phyloP scores from a whole-genome alignment of 1,140 invertebrate species.

The Sycophaga agraensis region DNA sequence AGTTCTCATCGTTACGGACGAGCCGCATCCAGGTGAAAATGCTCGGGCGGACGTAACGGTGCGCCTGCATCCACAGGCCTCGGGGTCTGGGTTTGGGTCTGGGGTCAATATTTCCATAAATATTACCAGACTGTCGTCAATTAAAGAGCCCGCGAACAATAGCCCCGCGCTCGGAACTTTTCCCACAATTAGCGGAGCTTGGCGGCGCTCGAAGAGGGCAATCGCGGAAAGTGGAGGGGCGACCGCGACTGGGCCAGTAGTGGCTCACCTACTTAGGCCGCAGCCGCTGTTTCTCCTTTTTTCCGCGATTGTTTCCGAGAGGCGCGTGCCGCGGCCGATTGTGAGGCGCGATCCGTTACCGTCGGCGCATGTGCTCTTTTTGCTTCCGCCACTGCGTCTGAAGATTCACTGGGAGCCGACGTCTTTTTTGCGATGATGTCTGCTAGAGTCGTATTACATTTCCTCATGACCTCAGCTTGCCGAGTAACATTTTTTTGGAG shows the following conservation, averaged over 20 bases:
- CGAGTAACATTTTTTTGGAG: no score
- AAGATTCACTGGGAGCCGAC: no score
- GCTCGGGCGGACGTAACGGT: conserved; percentile 6
- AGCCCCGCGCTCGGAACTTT: background rate
- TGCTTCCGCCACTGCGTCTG: no score
- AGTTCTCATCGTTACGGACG: background rate
- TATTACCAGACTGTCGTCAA: conserved; percentile 20
- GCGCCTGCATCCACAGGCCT: conserved; percentile 12
- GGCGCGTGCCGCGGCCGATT: conserved; percentile 1
- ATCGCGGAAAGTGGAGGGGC: background rate
- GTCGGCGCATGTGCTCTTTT: background rate
- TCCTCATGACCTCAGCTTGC: no score
- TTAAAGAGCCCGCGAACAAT: conserved; percentile 10
- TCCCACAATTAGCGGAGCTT: no score
- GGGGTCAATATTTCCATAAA: conserved; percentile 26
- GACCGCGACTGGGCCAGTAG: conserved; percentile 8
- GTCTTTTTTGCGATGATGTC: no score
- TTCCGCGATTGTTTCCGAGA: conserved; percentile 14
- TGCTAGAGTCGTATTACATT: no score
- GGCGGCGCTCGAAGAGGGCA: no score
- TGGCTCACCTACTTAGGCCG: conserved; percentile 13
- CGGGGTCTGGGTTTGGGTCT: no score
- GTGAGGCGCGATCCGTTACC: background rate
- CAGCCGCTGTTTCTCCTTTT: no score
- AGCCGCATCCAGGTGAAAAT: background rate